phyloP scores from a whole-genome alignment of 2,888 invertebrate genomes.

The Drosophila kuntzei region DNA sequence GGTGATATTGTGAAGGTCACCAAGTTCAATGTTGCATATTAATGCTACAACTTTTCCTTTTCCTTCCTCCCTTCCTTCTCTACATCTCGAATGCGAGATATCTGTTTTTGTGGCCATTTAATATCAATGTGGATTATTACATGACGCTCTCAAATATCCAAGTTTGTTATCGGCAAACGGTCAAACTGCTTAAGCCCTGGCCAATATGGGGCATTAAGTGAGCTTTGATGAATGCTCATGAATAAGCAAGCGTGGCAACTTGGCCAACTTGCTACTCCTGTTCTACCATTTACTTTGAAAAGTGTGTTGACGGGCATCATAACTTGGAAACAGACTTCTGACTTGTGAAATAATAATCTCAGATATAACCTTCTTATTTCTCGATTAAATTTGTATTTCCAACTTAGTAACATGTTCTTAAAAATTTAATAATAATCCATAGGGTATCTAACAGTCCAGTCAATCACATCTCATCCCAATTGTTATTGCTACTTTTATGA shows the following conservation, averaged over 20 bases:
- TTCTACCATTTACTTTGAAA: slow-evolving; percentile 20
- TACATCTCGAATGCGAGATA: slow-evolving; percentile 18
- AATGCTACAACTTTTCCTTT: slow-evolving; percentile 47
- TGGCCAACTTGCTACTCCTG: slow-evolving; percentile 13
- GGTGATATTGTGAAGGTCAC: slow-evolving; percentile 43
- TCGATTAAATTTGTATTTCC: no score
- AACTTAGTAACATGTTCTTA: not conserved
- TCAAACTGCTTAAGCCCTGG: slow-evolving; percentile 66
- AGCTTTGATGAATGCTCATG: slow-evolving; percentile 76
- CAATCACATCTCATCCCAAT: not conserved
- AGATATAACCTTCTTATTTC: no score
- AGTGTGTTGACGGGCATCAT: not conserved
- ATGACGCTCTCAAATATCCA: slow-evolving; percentile 52
- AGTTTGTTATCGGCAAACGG: slow-evolving; percentile 47
- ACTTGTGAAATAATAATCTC: not conserved
- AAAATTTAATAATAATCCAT: not conserved
- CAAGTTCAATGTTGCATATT: slow-evolving; percentile 65
- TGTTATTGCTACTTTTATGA: slow-evolving; percentile 38
- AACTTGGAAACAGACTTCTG: not conserved
- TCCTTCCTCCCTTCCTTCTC: not conserved
- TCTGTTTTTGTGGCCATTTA: slow-evolving; percentile 50
- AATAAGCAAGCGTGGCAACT: slow-evolving; percentile 67
- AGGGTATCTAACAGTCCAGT: not conserved
- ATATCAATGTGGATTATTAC: slow-evolving; percentile 68
- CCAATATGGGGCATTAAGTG: slow-evolving; percentile 74